Evolutionary conservation across 2,888 invertebrate species (phyloP).

Genomic region (Drosophila diplacantha): DNA sequence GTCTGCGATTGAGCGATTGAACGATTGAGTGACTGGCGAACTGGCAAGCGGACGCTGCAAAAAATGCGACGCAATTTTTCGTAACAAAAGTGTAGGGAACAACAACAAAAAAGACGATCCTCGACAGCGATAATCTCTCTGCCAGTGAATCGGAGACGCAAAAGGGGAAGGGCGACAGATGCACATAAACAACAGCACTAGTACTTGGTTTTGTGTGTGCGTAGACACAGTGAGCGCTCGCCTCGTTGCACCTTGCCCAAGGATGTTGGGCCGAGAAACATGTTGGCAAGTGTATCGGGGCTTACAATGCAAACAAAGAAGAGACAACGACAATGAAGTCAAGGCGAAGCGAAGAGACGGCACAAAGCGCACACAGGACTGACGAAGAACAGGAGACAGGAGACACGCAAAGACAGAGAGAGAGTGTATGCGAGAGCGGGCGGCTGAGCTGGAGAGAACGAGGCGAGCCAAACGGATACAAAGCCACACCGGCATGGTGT

Average conservation of each 20-base stretch:
- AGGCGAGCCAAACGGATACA: constrained; percentile 60
- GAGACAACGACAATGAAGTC: constrained; percentile 68
- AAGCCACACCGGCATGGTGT: constrained; percentile 56
- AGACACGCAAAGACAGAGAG: constrained; percentile 42
- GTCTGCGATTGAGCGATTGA: constrained; percentile 41
- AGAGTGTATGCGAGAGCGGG: constrained; percentile 40
- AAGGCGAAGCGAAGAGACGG: constrained; percentile 59
- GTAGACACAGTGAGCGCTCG: constrained; percentile 22
- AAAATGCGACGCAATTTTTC: constrained; percentile 60
- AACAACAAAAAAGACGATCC: constrained; percentile 39
- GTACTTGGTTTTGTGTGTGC: not conserved
- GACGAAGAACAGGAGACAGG: constrained; percentile 54
- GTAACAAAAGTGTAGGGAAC: constrained; percentile 44
- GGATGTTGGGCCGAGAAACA: constrained; percentile 53
- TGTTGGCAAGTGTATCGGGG: constrained; percentile 70
- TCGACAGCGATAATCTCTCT: constrained; percentile 39
- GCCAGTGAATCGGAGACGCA: constrained; percentile 28
- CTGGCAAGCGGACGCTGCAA: constrained; percentile 35
- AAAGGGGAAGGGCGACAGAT: constrained; percentile 11
- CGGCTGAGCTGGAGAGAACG: constrained; percentile 18
- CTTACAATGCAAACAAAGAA: constrained; percentile 67
- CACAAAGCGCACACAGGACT: constrained; percentile 69
- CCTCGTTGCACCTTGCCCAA: constrained; percentile 45
- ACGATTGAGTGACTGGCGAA: constrained; percentile 32
- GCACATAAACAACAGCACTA: constrained; percentile 9